phyloP scores from a whole-genome alignment of 2,113 vertebrate genomes.

The Mystacornis crossleyi region DNA sequence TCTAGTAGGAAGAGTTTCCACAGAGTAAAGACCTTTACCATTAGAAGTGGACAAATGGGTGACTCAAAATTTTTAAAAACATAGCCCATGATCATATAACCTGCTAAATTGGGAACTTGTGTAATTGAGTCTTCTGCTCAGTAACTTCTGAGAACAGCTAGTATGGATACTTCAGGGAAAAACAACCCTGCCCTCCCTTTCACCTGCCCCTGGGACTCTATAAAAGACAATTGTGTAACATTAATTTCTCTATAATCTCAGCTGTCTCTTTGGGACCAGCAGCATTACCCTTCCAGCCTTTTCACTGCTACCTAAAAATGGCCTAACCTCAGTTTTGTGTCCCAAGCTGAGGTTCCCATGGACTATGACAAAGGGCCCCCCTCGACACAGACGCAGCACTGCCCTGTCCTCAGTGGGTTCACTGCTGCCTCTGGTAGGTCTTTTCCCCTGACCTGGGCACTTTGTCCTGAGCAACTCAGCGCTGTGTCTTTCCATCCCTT shows the following conservation, averaged over 20 bases:
- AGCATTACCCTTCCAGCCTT: neutral
- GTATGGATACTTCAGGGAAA: neutral
- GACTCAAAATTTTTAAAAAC: neutral
- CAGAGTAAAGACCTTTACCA: constrained; percentile 2
- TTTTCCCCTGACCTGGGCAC: neutral
- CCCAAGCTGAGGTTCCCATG: neutral
- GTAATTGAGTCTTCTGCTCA: neutral
- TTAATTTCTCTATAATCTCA: neutral
- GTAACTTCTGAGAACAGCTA: constrained; percentile 5
- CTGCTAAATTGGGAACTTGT: neutral
- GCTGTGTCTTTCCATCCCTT: neutral
- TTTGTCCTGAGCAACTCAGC: neutral
- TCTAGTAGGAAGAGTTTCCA: constrained; percentile 29
- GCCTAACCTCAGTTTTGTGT: neutral
- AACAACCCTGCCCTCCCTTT: neutral
- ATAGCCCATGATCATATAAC: neutral
- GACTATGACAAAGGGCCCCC: neutral
- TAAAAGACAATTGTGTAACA: neutral
- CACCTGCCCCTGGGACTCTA: neutral
- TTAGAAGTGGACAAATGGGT: neutral
- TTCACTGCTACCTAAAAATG: neutral
- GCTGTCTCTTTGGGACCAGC: neutral
- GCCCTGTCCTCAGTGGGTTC: neutral
- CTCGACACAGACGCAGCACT: rapidly evolving
- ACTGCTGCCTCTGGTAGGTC: neutral